These are phyloP conservation scores for Anolis apletophallus DNA, from an alignment of 2,797 vertebrate species.

Conservation along the genomic window DNA sequence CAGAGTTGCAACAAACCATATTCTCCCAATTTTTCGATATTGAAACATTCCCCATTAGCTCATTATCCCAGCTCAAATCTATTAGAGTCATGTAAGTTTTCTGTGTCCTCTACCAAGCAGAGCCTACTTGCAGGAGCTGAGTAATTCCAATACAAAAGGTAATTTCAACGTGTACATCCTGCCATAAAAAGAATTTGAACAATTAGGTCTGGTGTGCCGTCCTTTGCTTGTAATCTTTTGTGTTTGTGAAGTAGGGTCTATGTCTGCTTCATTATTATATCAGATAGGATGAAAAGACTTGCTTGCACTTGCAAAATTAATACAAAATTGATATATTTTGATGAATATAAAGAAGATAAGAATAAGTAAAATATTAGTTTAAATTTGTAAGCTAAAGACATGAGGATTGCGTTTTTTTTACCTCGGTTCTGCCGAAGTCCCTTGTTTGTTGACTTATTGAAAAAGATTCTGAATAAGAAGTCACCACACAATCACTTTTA, in stretches of 20 bases:
- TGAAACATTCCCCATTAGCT: background rate
- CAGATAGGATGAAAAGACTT: background rate
- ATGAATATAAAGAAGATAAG: background rate
- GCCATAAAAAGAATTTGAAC: background rate
- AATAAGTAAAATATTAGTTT: background rate
- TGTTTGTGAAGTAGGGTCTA: background rate
- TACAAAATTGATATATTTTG: background rate
- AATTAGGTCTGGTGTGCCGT: background rate
- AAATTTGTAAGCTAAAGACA: background rate
- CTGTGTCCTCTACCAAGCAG: background rate
- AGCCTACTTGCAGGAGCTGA: background rate
- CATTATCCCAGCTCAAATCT: background rate
- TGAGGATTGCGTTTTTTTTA: constrained; percentile 55
- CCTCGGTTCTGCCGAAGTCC: constrained; percentile 74
- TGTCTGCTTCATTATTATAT: fast-evolving
- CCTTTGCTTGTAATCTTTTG: background rate
- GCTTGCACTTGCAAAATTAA: background rate
- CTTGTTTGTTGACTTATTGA: constrained; percentile 69
- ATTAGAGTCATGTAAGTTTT: background rate
- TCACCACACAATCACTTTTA: constrained; percentile 66
- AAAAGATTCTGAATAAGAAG: constrained; percentile 75
- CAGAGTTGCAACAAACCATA: background rate
- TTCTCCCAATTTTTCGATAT: background rate
- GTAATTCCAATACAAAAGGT: background rate
- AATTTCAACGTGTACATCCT: background rate